phyloP scores from a whole-genome alignment of 2,797 vertebrate species.

The Sardinella longiceps region DNA sequence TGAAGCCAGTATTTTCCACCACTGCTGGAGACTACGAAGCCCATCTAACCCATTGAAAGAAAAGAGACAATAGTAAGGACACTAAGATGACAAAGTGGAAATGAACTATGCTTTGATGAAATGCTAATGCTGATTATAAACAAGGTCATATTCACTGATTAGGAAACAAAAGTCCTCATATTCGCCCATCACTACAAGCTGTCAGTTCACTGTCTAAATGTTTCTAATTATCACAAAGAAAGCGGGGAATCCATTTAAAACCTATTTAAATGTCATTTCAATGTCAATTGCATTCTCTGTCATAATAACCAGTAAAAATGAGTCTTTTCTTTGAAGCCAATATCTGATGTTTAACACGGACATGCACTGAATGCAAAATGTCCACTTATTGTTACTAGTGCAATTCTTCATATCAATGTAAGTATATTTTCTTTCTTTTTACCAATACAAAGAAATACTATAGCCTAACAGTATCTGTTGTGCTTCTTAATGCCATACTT shows the following conservation, averaged over 20 bases:
- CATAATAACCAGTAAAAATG: background rate
- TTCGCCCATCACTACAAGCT: background rate
- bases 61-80: background rate
- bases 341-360: background rate
- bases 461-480: background rate
- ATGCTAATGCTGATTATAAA: background rate
- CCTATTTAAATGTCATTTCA: background rate
- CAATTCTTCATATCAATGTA: background rate
- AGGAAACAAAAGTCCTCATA: background rate
- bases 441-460: background rate
- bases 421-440: background rate
- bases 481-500: background rate
- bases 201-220: background rate
- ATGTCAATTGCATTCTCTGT: background rate
- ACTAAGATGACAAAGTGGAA: background rate
- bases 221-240: background rate
- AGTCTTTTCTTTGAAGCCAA: background rate
- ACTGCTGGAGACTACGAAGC: too few species aligned
- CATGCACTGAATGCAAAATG: background rate
- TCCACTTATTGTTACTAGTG: background rate
- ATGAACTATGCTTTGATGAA: background rate
- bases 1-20: too few species aligned
- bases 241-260: background rate
- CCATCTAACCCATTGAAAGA: background rate
- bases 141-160: background rate